Base-by-base conservation (phyloP, 2,888 invertebrate genomes). In the Dascillus cervinus region DNA sequence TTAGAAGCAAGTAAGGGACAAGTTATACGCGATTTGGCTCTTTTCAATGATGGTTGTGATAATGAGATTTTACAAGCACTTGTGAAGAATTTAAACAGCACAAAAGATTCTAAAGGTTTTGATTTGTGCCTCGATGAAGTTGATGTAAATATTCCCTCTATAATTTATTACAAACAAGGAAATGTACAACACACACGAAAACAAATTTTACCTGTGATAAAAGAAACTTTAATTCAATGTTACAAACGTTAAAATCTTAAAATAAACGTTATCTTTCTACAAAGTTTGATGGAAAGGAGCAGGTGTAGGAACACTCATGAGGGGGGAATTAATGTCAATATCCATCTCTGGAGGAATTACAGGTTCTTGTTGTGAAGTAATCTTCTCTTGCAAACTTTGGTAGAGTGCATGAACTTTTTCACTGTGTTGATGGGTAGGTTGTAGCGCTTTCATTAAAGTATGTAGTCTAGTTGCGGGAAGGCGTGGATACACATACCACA, bases 401-500 rank as follows among this genome's bases (percentile, higher is more conserved):
- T 87, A 87, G 13, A 88, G 65, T 52, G 72, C 79, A 52, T 88
- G 87, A 1, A 89, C 86, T 38, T 82, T 80, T 55, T 89, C 89
- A 60, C 83, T 85, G 56, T 90, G 89, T 61, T 89, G 79, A 12
- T 77, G 72, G 1, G 77, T 80, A 1, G 79, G 79, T 50, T 85
- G 82, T 13, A 89, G 65, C 8, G 82, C 81, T 56, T 87, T 87
- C 69, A 92, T 77, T 10, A 92, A 66, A 1, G 85, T 81, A 44
- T 84, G 82, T 39, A 91, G 68, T 41, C 91, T 75, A 22, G 75
- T 75, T 2, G 79, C 72, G 1, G 91, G 90, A 34, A 95, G 63
- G 62, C 88, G 89, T 11, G 79, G 81, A 63, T 92, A 81, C 40
- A 91, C 81, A 57, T 90, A 90, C 88, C 90, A 94, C 19, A 95